These are phyloP conservation scores for Prenolepis imparis DNA, from an alignment of 2,888 invertebrate species.

Conservation along the genomic window DNA sequence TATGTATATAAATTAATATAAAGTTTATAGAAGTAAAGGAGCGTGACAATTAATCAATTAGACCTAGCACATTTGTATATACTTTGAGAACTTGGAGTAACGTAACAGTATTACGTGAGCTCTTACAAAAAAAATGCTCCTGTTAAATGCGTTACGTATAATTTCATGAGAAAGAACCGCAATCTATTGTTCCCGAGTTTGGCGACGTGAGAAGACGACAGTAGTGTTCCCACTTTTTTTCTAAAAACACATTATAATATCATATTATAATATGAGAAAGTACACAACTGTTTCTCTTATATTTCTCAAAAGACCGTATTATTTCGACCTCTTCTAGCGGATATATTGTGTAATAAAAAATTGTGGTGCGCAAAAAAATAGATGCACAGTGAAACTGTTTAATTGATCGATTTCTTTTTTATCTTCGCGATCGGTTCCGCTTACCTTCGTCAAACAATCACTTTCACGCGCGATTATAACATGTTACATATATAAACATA, in stretches of 20 bases:
- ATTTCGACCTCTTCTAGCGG: background rate
- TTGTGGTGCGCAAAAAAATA: background rate
- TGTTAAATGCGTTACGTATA: conserved; percentile 20
- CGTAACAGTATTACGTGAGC: conserved; percentile 32
- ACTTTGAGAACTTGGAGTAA: background rate
- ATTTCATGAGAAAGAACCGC: conserved; percentile 30
- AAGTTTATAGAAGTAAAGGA: background rate
- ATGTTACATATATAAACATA: background rate
- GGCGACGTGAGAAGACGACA: background rate
- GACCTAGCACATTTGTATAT: background rate
- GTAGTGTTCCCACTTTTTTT: conserved; percentile 14
- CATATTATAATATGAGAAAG: conserved; percentile 39
- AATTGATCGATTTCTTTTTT: background rate
- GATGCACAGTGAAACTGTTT: background rate
- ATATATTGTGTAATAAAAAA: conserved; percentile 28
- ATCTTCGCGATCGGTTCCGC: conserved; percentile 7
- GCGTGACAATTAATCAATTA: conserved; percentile 6
- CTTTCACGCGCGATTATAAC: conserved; percentile 10
- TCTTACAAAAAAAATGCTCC: background rate
- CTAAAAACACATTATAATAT: background rate
- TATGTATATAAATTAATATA: background rate
- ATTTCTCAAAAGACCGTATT: background rate
- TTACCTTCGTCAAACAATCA: conserved; percentile 15
- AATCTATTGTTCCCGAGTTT: conserved; percentile 29
- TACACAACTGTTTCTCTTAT: conserved; percentile 17